Evolutionary conservation across 1,140 invertebrate species (phyloP), one percentile per base, ranked within the genome.

Genomic region (Drosophila tristis): DNA sequence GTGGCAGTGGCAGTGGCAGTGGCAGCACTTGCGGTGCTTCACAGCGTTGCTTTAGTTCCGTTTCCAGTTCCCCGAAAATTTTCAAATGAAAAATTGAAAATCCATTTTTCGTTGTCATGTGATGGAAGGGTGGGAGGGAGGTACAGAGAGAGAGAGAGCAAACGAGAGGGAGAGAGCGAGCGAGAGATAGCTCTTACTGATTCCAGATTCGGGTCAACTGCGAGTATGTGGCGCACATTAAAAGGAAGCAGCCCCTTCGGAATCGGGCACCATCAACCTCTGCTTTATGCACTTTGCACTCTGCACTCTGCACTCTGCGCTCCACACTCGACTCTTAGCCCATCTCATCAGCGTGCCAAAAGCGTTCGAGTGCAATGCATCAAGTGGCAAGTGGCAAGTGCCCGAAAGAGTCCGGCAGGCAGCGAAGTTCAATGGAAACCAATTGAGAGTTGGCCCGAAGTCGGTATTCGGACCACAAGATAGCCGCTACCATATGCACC

Each of bases 361-460:
- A 25, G 59, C 81, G 63, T 72, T 85, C 51, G 78, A 85, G 80
- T 85, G 71, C 68, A 50, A 56, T 73, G 71, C 71, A 74, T 74
- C 71, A 74, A 74, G 71, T 74, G 71, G 44, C 71, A 74, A 74
- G 71, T 74, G 71, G 44, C 60, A 65, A 74, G 54, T 29, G 65
- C 71, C 68, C 42, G 31, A 70, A 70, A 70, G 67, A 26, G 65
- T 70, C 51, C 67, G 13, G 31, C 51, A 11, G 23, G 23, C 23
- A 25, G 23, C 1, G 31, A 15, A 42, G 15, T 54, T 39, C 25
- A 54, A 54, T 54, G 16, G 20, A 54, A 15, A 48, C 15, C n/a
- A 23, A 48, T 25, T 20, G 11, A 5, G 11, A 5, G 11, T 11
- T 2, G 3, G 31, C 31, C 31, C 9, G 1, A 35, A 35, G 9